Base-by-base conservation (phyloP, 1,140 invertebrate genomes). In the Dryas iulia region DNA sequence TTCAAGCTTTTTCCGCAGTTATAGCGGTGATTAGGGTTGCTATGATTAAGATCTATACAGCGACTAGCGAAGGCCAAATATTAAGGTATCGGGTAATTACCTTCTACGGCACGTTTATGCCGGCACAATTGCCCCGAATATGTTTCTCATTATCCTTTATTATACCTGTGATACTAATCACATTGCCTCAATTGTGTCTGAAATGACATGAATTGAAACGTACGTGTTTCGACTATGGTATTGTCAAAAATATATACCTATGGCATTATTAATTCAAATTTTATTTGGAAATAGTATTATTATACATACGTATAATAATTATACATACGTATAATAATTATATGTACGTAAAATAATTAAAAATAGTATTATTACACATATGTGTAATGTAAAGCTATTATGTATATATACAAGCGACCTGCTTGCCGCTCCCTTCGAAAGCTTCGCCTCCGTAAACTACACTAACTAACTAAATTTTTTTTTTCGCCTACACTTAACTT, bases 101-200 rank as follows among this genome's bases (percentile, higher is more conserved):
- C 64, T 74, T 68, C 69, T 62, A 74, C 71, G 52, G 73, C 54
- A 69, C 66, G 62, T 73, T 73, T 68, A 75, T 59, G 62, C 33
- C 56, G 61, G 54, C 59, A 74, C 71, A 59, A 78, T 78, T 71
- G 71, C 62, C 73, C 73, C 66, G 64, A 78, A 78, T 74, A 71
- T 78, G 68, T 63, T 69, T 73, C 73, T 73, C 71, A 78, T 78
- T 78, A 75, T 78, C 73, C 63, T 75, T 78, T 78, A 78, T 75
- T 78, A 69, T 69, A 75, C 71, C 66, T 72, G 57, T 63, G 66
- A 75, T 75, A 62, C 59, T 71, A 69, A 73, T 75, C 68, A 64
- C 68, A 69, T 64, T 47, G 61, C 59, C 68, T 72, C 59, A 73
- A 73, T 75, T 75, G 65, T 60, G 31, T 62, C 62, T 69, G 58